Evolutionary conservation across 1,140 invertebrate species (phyloP), one percentile per base, ranked within the genome.

Genomic region (Hylaeus anthracinus): DNA sequence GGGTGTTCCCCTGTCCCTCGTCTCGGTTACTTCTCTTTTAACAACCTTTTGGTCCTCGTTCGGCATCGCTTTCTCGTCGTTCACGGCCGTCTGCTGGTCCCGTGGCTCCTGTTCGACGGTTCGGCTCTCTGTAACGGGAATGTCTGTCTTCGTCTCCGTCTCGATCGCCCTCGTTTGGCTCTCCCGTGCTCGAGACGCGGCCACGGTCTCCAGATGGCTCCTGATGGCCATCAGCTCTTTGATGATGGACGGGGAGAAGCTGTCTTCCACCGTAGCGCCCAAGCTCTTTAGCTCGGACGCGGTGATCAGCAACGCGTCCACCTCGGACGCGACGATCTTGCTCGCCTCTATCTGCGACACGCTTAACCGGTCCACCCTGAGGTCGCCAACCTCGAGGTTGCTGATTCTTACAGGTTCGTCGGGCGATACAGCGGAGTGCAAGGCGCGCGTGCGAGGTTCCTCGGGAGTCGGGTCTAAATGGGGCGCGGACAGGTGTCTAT

Each of bases 261-360:
- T 85, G 0, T 72, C 85, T 4, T 89, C 88, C 43, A 83, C 69
- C 4, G 83, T 72, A 2, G 76, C 83, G 6, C 66, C 78, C n/a
- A 75, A 77, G 37, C 83, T 89, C 5, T 81, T 88, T 86, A 96
- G 94, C 91, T 96, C 96, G n/a, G 95, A 93, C 0, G 96, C 94
- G 60, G 95, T 94, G 81, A 97, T 94, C 5, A 95, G 95, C 58
- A 95, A 94, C 2, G 96, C 95, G 88, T 97, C 96, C 56, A 97
- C 95, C 89, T 97, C 96, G 1, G 96, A 97, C 1, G 97, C 96
- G 26, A 95, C 93, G 69, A 97, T 96, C 90, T 96, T 97, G 58
- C 95, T 95, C 0, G 97, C 96, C 88, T 97, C 95, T 37, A 97
- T 90, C 84, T 97, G 96, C 45, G 95, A 95, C 6, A 97, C 97